Conservation (phyloP, 2,888 invertebrate genomes). For the Hedychridium roseum region DNA sequence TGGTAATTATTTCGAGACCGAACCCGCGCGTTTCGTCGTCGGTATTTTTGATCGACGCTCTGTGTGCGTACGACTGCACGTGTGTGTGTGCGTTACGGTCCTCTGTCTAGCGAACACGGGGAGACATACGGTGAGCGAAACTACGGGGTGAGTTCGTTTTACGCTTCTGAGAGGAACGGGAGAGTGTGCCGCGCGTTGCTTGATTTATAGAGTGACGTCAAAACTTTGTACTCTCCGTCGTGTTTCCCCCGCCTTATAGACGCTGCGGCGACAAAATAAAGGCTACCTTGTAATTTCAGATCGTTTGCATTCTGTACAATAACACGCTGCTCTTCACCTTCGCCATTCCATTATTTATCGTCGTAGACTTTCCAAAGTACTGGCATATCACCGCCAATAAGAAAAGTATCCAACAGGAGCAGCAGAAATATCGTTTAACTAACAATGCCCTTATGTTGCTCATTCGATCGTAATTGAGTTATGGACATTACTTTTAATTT, state of each 20-base stretch:
- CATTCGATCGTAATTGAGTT: no score
- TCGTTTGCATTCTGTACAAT: conserved; percentile 11
- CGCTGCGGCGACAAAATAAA: conserved; percentile 46
- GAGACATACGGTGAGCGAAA: conserved; percentile 57
- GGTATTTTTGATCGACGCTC: conserved; percentile 50
- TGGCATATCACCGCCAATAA: no score
- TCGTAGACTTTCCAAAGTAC: conserved; percentile 7
- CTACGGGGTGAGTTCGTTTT: conserved; percentile 42
- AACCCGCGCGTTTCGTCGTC: conserved; percentile 26
- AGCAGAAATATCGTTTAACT: no score
- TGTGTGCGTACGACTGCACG: conserved; percentile 39
- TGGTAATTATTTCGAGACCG: conserved; percentile 48
- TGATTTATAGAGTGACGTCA: conserved; percentile 61
- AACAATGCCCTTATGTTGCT: no score
- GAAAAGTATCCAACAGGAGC: no score
- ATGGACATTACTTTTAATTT: no score
- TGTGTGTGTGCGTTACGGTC: conserved; percentile 20
- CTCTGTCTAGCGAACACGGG: conserved; percentile 14
- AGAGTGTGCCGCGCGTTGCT: conserved; percentile 42
- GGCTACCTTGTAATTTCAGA: conserved; percentile 47
- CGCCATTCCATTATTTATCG: conserved; percentile 5
- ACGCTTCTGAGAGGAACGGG: conserved; percentile 43
- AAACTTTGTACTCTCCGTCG: conserved; percentile 57
- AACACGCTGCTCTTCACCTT: no score
- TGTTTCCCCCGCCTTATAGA: conserved; percentile 46